These are phyloP conservation scores for Drosophila fungiperda DNA, from an alignment of 2,888 invertebrate genomes.

Conservation along the genomic window DNA sequence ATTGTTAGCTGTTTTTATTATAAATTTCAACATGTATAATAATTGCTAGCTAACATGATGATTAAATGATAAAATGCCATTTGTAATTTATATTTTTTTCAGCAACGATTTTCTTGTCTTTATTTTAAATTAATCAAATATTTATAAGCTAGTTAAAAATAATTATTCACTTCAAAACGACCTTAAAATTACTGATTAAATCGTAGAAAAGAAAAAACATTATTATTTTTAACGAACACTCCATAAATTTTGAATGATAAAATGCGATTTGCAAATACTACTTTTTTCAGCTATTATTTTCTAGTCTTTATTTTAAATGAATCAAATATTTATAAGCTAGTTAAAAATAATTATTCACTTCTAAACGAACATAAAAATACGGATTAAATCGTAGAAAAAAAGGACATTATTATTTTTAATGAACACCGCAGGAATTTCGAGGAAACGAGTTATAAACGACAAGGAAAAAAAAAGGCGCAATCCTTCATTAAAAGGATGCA, in stretches of 20 bases:
- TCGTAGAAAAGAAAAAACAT: too few species aligned
- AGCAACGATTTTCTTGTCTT: background rate
- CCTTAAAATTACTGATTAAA: too few species aligned
- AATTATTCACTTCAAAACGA: too few species aligned
- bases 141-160: too few species aligned
- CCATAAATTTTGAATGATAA: too few species aligned
- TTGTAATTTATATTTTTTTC: background rate
- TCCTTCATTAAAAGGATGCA: slow-evolving; percentile 48
- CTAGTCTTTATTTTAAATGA: too few species aligned
- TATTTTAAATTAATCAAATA: background rate
- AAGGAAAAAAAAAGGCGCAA: background rate
- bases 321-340: too few species aligned
- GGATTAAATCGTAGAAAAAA: slow-evolving; percentile 1
- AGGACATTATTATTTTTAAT: slow-evolving; percentile 35
- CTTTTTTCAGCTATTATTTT: too few species aligned
- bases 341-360: background rate
- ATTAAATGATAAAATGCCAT: background rate
- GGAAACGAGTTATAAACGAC: slow-evolving; percentile 33
- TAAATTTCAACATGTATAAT: background rate
- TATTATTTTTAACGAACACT: too few species aligned
- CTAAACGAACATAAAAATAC: background rate
- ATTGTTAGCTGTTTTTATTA: background rate
- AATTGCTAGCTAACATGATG: background rate
- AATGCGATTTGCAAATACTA: too few species aligned
- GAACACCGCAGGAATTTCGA: slow-evolving; percentile 10